Percentiles rank a stretch among this genome's conserved stretches.
phyloP scores from a whole-genome alignment of 2,113 vertebrate genomes.

The Ahaetulla prasina region DNA sequence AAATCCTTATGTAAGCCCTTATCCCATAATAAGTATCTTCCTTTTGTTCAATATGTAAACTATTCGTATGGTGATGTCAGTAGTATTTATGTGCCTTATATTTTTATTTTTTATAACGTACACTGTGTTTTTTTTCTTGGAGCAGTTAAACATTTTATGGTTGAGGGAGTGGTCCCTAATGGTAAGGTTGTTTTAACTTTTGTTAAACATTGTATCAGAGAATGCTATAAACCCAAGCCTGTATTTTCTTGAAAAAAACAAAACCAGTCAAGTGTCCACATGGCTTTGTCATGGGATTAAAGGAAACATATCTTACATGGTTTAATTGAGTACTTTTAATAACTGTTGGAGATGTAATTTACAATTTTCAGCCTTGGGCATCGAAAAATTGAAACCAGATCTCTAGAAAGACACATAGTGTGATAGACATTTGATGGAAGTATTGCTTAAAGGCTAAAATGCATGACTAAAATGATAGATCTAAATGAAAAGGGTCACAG shows the following conservation, averaged over 20 bases:
- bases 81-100: too few species aligned
- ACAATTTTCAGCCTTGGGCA: neutral
- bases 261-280: neutral
- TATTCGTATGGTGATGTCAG: neutral
- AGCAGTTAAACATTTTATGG: neutral
- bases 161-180: neutral
- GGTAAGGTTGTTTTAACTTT: neutral
- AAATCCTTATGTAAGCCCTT: neutral
- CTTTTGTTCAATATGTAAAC: neutral
- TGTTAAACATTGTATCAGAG: neutral
- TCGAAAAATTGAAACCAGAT: neutral
- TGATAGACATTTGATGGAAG: neutral
- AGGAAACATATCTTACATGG: neutral
- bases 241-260: neutral
- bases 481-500: neutral
- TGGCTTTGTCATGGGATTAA: neutral
- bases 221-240: neutral
- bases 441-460: neutral
- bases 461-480: neutral
- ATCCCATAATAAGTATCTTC: neutral
- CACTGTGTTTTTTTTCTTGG: neutral
- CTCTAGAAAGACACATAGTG: neutral
- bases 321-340: neutral
- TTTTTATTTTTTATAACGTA: neutral
- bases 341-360: neutral